These are phyloP conservation scores for Pegoplata infirma DNA, from an alignment of 2,888 invertebrate genomes.

Conservation along the genomic window DNA sequence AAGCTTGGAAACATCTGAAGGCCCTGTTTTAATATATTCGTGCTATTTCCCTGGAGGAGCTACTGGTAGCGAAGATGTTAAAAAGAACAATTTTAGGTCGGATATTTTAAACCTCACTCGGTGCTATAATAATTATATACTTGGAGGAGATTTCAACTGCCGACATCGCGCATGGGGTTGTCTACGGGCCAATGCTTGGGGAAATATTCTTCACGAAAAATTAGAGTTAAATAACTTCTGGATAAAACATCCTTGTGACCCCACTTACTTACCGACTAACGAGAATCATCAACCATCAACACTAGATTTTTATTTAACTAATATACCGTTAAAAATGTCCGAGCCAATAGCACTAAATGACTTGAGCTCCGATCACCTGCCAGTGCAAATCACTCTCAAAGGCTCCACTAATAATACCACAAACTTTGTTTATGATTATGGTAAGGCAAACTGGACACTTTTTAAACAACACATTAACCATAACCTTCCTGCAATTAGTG, in stretches of 20 bases:
- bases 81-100: not conserved
- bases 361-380: too few relatives aligned
- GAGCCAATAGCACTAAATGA: too few relatives aligned
- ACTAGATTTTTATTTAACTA: too few relatives aligned
- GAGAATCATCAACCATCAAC: too few relatives aligned
- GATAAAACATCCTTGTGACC: not conserved
- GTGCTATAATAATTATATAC: not conserved
- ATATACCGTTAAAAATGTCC: too few relatives aligned
- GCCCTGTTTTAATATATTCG: conserved; percentile 83
- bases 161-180: not conserved
- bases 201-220: not conserved
- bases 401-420: too few relatives aligned
- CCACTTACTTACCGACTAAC: too few relatives aligned
- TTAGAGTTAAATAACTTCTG: not conserved
- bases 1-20: not conserved
- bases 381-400: too few relatives aligned
- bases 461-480: too few relatives aligned
- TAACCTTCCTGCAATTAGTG: too few relatives aligned
- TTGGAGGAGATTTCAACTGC: not conserved
- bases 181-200: not conserved
- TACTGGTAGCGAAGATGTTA: conserved; percentile 79
- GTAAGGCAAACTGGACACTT: too few relatives aligned
- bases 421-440: too few relatives aligned
- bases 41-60: conserved; percentile 24
- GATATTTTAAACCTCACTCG: not conserved